These are phyloP conservation scores for Calliopsis andreniformis DNA, from an alignment of 1,140 invertebrate genomes.

Conservation along the genomic window DNA sequence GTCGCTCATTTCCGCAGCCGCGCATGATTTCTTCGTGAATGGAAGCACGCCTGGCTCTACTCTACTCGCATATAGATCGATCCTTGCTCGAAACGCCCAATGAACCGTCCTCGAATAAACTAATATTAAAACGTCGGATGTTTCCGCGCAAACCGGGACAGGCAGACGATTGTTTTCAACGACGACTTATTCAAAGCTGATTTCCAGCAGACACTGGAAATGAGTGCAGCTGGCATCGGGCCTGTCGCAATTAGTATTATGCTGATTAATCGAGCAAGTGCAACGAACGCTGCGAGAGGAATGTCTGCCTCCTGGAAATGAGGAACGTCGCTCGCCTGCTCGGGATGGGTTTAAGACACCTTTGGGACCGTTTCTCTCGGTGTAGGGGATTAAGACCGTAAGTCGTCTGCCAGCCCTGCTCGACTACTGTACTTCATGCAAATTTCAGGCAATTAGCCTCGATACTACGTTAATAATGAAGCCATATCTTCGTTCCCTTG, in stretches of 20 bases:
- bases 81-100: neutral
- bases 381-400: neutral
- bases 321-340: neutral
- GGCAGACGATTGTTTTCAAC: slow-evolving; percentile 21
- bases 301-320: slow-evolving; percentile 19
- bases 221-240: slow-evolving; percentile 28
- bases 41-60: slow-evolving; percentile 52
- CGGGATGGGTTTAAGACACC: neutral
- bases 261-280: slow-evolving; percentile 30
- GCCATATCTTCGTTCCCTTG: neutral
- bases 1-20: slow-evolving; percentile 67
- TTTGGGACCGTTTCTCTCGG: neutral
- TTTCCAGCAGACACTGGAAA: slow-evolving; percentile 26
- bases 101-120: neutral
- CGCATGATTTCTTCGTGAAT: slow-evolving; percentile 71
- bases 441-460: slow-evolving; percentile 1
- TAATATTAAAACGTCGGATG: neutral
- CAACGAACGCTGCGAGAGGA: slow-evolving; percentile 26
- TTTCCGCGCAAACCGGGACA: slow-evolving; percentile 3
- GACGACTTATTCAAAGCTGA: slow-evolving; percentile 37
- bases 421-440: neutral
- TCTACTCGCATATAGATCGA: slow-evolving; percentile 39
- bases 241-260: slow-evolving; percentile 51
- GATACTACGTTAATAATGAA: no score
- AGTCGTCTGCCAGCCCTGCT: neutral